These are phyloP conservation scores for Mallateleia sp. DNA, from an alignment of 2,888 invertebrate genomes.

Conservation along the genomic window DNA sequence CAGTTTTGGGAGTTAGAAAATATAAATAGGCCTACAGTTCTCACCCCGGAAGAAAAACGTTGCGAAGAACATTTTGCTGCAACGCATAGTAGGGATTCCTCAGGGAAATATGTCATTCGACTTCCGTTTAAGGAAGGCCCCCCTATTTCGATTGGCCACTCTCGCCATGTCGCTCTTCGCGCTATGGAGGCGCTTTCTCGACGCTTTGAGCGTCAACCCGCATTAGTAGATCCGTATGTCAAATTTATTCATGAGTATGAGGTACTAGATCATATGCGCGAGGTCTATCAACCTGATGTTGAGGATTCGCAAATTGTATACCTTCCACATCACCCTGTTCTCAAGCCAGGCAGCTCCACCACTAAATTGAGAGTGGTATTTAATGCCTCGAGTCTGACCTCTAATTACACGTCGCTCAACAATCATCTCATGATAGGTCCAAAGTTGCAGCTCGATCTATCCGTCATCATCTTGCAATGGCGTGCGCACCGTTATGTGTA, in stretches of 20 bases:
- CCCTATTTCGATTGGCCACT: constrained; percentile 4
- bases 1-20: background rate
- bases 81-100: background rate
- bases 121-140: constrained; percentile 22
- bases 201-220: background rate
- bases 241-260: background rate
- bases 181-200: background rate
- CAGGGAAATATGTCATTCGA: constrained; percentile 14
- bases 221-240: background rate
- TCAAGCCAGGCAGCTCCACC: constrained; percentile 11
- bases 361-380: constrained; percentile 19
- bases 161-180: background rate
- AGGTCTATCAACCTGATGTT: background rate
- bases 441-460: constrained; percentile 24
- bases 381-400: constrained; percentile 42
- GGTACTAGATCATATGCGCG: background rate
- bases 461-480: constrained; percentile 26
- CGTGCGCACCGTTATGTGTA: constrained; percentile 20
- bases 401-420: constrained; percentile 42
- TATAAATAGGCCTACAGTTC: no score
- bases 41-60: background rate
- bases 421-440: constrained; percentile 34
- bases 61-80: no score
- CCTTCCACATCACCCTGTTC: constrained; percentile 44
- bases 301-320: background rate